These are phyloP conservation scores for Recurvirostra avosetta DNA, from an alignment of 2,113 vertebrate species.

Conservation along the genomic window DNA sequence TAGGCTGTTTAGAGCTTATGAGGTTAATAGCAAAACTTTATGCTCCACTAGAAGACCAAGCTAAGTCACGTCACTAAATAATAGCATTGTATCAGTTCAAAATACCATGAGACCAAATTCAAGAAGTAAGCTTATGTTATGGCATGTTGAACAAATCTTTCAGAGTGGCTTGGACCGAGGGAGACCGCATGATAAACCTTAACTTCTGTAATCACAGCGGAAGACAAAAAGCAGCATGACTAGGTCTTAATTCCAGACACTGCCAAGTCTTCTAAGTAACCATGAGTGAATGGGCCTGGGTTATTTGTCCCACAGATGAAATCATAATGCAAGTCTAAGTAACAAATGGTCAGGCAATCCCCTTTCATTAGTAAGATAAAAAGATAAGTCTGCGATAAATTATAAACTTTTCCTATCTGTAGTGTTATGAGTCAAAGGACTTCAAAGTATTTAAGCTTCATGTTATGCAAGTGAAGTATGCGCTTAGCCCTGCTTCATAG, in stretches of 20 bases:
- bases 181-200: not conserved
- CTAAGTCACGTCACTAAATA: not conserved
- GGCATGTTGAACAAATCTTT: not conserved
- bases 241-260: not conserved
- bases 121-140: not conserved
- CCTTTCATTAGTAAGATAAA: not conserved
- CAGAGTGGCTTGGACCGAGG: not conserved
- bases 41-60: not conserved
- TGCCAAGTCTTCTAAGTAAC: not conserved
- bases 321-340: not conserved
- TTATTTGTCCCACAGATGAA: not conserved
- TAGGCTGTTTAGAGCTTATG: not conserved
- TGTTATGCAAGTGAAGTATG: not conserved
- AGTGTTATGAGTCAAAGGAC: not conserved
- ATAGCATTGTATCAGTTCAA: not conserved
- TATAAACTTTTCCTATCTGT: not conserved
- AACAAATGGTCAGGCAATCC: not conserved
- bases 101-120: not conserved
- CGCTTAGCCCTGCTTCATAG: not conserved
- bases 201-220: not conserved
- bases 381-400: conserved; percentile 3
- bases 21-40: not conserved
- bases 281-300: not conserved
- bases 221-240: not conserved
- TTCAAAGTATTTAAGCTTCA: not conserved